Evolutionary conservation across 2,888 invertebrate species (phyloP), one percentile per base, ranked within the genome.

Genomic region (Trimorus sp.): DNA sequence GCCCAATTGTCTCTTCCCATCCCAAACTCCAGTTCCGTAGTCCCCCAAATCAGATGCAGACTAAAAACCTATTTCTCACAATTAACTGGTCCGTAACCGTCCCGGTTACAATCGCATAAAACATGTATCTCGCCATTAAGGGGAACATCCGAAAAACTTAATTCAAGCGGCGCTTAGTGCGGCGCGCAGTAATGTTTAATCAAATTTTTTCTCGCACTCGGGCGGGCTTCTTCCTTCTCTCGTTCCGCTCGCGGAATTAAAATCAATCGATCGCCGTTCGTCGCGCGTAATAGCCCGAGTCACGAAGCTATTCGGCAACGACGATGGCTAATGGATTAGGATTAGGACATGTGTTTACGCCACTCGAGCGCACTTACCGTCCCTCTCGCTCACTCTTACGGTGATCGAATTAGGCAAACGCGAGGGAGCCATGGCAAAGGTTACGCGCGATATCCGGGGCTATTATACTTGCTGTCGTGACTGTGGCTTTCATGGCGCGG

Each of bases 291-390:
- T 81, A 71, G 81, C 59, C 70, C 71, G 48, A 66, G 81, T 81
- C 81, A 81, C 81, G 81, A 68, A 81, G 73, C 81, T 81, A 81
- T 81, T 79, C 76, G 79, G 60, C 59, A 74, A 75, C 75, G 75
- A 75, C 80, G 76, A 79, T 75, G 75, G 79, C 82, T 82, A 83
- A 83, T 83, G 82, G 76, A 79, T 83, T 79, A 76, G 82, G 82
- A 83, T 79, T 83, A 76, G 79, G 79, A 79, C 82, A 82, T 73
- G 81, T 76, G 76, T 80, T 80, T 76, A 76, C 76, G 81, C 81
- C 66, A 81, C 70, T 81, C 81, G 49, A 81, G 71, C 26, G 68
- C 65, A 40, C 71, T 62, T 51, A 36, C 42, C 53, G 51, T 51
- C 26, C 12, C 42, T 26, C 51, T 59, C 16, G 51, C 75, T 54